Evolutionary conservation across 2,113 vertebrate genomes (phyloP), one percentile per base, ranked within the genome.

Genomic region (Arvicanthis niloticus): DNA sequence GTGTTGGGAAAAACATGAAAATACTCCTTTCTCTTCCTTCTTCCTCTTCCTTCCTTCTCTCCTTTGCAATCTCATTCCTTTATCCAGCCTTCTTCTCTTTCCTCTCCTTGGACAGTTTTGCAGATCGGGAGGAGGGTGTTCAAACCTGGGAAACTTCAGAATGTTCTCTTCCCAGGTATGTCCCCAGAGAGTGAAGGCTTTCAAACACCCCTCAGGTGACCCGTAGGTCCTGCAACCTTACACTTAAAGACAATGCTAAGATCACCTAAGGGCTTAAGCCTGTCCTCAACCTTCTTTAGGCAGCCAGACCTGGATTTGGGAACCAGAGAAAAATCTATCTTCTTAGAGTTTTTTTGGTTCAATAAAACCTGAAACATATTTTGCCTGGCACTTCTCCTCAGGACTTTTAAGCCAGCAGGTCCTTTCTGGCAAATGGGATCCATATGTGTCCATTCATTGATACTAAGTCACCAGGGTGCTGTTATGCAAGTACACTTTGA

Each of bases 401-500:
- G 93, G 96, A 97, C 96, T 97, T 98, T 96, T 93, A 95, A 97
- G 65, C 96, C 94, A 91, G 70, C 97, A 91, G 96, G 98, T 96
- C 95, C 97, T 98, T 97, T 93, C 97, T 77, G 88, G 92, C 94
- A 98, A 98, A 98, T 98, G 96, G 95, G 91, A 94, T 96, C 98
- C 98, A 98, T 97, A 96, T 98, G 98, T 91, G 94, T 70, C 95
- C 94, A 97, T 98, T 97, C 97, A 98, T 94, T 97, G 97, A 98
- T 95, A 97, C 96, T 97, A 97, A 97, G 95, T 95, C 98, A 97
- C 95, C 93, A 97, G 95, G 96, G 94, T 88, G 96, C 89, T 95
- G 96, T 98, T 95, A 97, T 90, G 97, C 96, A 98, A 98, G 97
- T 97, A 34, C 51, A 88, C 98, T 98, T 98, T 98, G 98, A 98